These are phyloP conservation scores for Drosophila hamatofila DNA, from an alignment of 2,888 invertebrate genomes.

Conservation along the genomic window DNA sequence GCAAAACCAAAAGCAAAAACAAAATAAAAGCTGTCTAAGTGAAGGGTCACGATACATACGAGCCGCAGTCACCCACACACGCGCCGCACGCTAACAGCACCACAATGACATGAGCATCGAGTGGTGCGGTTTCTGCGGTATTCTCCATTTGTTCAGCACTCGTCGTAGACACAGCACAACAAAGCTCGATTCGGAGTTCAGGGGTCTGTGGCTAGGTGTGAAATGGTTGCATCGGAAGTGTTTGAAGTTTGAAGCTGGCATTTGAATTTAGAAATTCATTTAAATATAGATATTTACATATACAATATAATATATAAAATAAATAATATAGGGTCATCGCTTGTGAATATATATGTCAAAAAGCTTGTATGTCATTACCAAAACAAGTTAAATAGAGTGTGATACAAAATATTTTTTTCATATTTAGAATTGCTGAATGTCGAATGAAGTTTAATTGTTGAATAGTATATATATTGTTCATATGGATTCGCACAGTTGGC, in stretches of 20 bases:
- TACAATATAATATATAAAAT: not conserved
- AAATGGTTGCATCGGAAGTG: not conserved
- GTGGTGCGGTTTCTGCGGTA: conserved; percentile 47
- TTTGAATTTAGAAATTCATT: no score
- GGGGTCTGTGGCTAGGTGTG: conserved; percentile 12
- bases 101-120: conserved; percentile 34
- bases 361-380: not conserved
- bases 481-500: no score
- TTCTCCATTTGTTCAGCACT: conserved; percentile 24
- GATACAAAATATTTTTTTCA: no score
- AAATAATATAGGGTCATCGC: not conserved
- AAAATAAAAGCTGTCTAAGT: conserved; percentile 31
- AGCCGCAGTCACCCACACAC: conserved; percentile 44
- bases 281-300: not conserved
- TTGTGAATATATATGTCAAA: not conserved
- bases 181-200: conserved; percentile 10
- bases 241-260: not conserved
- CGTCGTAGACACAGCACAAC: conserved; percentile 33
- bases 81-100: conserved; percentile 9
- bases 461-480: no score
- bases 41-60: conserved; percentile 55
- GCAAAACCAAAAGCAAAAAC: not conserved
- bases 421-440: no score
- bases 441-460: no score
- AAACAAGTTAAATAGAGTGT: not conserved